phyloP scores from a whole-genome alignment of 2,888 invertebrate genomes.

The Schizotus pectinicornis region DNA sequence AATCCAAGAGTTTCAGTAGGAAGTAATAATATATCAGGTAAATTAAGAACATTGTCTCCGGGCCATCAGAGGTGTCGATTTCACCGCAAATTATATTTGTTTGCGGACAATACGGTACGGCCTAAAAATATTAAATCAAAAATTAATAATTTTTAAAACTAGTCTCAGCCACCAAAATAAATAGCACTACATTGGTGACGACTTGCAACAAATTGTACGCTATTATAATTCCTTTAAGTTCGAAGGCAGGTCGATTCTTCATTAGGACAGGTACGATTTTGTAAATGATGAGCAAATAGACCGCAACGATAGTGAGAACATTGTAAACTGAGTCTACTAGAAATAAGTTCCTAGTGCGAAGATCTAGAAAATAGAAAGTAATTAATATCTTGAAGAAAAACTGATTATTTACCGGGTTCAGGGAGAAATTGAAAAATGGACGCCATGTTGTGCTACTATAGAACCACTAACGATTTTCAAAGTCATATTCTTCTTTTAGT shows the following conservation, averaged over 20 bases:
- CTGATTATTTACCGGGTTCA: too few species aligned
- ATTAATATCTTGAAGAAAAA: too few species aligned
- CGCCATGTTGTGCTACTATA: too few species aligned
- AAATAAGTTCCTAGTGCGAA: slow-evolving; percentile 18
- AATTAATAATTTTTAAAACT: background rate
- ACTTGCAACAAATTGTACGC: slow-evolving; percentile 28
- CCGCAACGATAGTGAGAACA: slow-evolving; percentile 1
- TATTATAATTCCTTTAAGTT: slow-evolving; percentile 22
- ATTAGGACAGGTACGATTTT: slow-evolving; percentile 29
- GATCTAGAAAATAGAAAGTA: slow-evolving; percentile 22
- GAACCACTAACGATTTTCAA: too few species aligned
- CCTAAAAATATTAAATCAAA: background rate
- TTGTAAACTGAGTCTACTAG: slow-evolving; percentile 21
- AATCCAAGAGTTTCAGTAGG: too few species aligned
- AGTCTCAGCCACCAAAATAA: background rate
- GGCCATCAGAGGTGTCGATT: too few species aligned
- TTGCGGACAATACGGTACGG: too few species aligned
- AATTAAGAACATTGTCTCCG: too few species aligned
- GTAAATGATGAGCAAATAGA: slow-evolving; percentile 26
- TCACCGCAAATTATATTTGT: too few species aligned
- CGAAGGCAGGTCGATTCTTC: slow-evolving; percentile 25
- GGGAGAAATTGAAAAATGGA: too few species aligned
- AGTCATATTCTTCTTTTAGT: too few species aligned
- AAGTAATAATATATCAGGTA: too few species aligned
- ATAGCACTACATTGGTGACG: slow-evolving; percentile 7